Evolutionary conservation across 1,140 invertebrate species (phyloP), one percentile per base, ranked within the genome.

Genomic region (Vanessa atalanta): DNA sequence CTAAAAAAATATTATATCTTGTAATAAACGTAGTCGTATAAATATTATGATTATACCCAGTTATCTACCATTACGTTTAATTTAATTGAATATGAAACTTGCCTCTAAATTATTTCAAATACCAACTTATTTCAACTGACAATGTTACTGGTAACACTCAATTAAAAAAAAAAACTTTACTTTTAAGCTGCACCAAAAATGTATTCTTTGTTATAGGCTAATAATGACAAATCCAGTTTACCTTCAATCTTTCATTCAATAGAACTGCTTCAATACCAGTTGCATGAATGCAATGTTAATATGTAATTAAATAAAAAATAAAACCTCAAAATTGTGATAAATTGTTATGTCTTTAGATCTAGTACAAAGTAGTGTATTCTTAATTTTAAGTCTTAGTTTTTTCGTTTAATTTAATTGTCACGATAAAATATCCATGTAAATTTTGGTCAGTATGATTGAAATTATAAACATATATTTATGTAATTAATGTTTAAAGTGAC

Each of bases 371-470:
- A 72, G 70, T 57, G 53, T 57, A 20, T 57, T 57, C 43, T 47
- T 37, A 55, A 23, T 48, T 47, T 60, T 61, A 48, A 70, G 68
- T 26, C 8, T 15, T 47, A 69, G 47, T 61, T 61, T 31, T 61
- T 14, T 23, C 57, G 14, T 61, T 61, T 61, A 61, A 15, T 61
- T 31, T 61, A 15, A 61, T 37, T 61, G 31, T 37, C 37, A 61
- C 1, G 6, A 61, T 61, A 15, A 26, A 5, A 13, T 26, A 37
- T 15, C 26, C 57, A n/a, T 15, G 14, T 26, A 48, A 37, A 70
- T 48, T 70, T 70, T 63, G 68, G 68, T 70, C 68, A 70, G 68
- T 70, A 37, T 50, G 68, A 70, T 70, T 47, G 68, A 70, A 70
- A 70, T 70, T 70, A 70, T 70, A 70, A 48, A 48, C 20, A 48